These are phyloP conservation scores for Syndactyla subalaris DNA, from an alignment of 2,797 vertebrate genomes.

Conservation along the genomic window DNA sequence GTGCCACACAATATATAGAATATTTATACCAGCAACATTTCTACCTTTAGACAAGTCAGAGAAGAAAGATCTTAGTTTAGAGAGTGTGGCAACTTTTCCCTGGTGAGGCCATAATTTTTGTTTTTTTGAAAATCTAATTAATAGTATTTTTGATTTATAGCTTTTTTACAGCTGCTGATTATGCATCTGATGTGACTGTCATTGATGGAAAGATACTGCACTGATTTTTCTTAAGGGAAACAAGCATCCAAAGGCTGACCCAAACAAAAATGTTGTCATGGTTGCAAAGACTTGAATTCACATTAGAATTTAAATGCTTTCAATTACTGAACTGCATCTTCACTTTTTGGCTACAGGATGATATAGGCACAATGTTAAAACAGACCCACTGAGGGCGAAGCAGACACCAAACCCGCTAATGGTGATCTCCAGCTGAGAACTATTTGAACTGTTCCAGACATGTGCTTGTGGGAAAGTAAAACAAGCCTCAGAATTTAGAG, in stretches of 20 bases:
- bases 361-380: neutral
- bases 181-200: slow-evolving; percentile 3
- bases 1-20: neutral
- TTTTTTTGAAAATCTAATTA: slow-evolving; percentile 21
- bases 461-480: neutral
- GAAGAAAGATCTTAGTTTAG: neutral
- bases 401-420: neutral
- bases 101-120: neutral
- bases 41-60: slow-evolving; percentile 1
- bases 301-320: neutral
- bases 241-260: neutral
- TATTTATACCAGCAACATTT: slow-evolving; percentile 2
- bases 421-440: slow-evolving; percentile 2
- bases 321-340: neutral
- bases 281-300: neutral
- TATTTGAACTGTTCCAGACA: slow-evolving; percentile 15
- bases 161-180: slow-evolving; percentile 29
- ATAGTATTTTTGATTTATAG: slow-evolving; percentile 15
- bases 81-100: neutral
- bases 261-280: slow-evolving; percentile 22
- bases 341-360: neutral
- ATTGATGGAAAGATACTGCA: slow-evolving; percentile 5
- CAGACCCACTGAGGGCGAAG: neutral
- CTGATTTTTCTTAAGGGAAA: slow-evolving; percentile 23
- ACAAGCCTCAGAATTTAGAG: neutral